Percentiles rank a stretch among this genome's conserved stretches.
phyloP scores from a whole-genome alignment of 92 coral and sea anemone genomes.

The Porites lobata region DNA sequence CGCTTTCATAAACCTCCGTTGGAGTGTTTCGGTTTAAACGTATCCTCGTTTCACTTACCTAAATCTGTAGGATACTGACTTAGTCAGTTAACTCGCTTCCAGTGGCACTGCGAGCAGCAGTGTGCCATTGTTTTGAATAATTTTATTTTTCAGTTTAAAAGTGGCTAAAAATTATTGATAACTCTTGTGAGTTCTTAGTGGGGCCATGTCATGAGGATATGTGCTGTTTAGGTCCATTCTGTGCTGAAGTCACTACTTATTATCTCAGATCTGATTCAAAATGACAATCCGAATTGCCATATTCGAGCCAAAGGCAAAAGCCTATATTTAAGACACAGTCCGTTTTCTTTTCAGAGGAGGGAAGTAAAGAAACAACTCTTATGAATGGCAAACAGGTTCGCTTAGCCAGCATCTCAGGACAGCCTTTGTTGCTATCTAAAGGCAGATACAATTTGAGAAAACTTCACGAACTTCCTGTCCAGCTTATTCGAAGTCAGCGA shows the following conservation, averaged over 20 bases:
- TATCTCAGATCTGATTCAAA: too few species aligned
- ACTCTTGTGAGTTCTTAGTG: too few species aligned
- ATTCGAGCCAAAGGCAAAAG: too few species aligned
- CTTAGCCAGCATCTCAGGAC: conserved; percentile 72
- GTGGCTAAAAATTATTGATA: too few species aligned
- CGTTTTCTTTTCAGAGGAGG: conserved; percentile 20
- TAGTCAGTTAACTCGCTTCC: conserved; percentile 73
- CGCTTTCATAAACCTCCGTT: conserved; percentile 31
- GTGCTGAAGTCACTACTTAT: too few species aligned
- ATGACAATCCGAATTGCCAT: too few species aligned
- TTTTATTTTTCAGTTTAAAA: too few species aligned
- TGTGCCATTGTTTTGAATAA: conserved; percentile 73
- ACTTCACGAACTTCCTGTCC: conserved; percentile 87
- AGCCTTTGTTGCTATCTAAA: conserved; percentile 78
- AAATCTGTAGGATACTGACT: conserved; percentile 57
- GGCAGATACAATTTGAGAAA: conserved; percentile 83
- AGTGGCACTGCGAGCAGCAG: conserved; percentile 82
- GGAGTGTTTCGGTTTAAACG: conserved; percentile 68
- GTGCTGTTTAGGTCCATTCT: too few species aligned
- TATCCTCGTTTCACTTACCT: conserved; percentile 53
- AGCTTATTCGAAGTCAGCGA: conserved; percentile 81
- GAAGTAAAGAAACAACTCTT: conserved; percentile 22
- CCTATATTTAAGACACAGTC: background rate
- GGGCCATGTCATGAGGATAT: too few species aligned
- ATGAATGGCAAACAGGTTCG: conserved; percentile 63